Percentiles rank a stretch among this genome's conserved stretches.
phyloP scores from a whole-genome alignment of 2,888 invertebrate species.

The Hyposoter dolosus region DNA sequence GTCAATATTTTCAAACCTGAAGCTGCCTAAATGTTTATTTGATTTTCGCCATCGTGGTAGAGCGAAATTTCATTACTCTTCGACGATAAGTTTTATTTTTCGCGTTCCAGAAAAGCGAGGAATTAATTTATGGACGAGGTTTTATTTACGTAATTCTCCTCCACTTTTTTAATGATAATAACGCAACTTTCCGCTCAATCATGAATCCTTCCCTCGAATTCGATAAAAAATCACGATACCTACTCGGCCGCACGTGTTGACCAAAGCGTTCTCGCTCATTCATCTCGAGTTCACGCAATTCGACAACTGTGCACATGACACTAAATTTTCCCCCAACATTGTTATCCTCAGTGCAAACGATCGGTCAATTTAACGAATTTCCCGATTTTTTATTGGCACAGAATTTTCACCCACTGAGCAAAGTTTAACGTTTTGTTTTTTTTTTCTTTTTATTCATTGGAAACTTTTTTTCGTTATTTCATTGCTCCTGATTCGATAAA shows the following conservation, averaged over 20 bases:
- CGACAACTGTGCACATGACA: slow-evolving; percentile 23
- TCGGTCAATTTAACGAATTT: neutral
- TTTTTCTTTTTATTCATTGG: neutral
- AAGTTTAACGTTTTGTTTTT: neutral
- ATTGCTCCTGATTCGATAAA: neutral
- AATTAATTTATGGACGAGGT: slow-evolving; percentile 8
- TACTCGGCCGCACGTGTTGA: slow-evolving; percentile 48
- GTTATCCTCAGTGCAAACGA: neutral
- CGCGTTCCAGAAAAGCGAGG: neutral
- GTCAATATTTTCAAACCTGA: neutral
- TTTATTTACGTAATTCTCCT: neutral
- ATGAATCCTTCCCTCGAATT: slow-evolving; percentile 1
- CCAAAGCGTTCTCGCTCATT: slow-evolving; percentile 29
- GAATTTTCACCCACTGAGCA: neutral
- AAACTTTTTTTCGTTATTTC: neutral
- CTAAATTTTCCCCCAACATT: slow-evolving; percentile 7
- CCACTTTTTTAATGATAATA: slow-evolving; percentile 17
- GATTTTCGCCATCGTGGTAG: neutral
- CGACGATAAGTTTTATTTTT: neutral
- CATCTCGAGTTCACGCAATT: slow-evolving; percentile 21
- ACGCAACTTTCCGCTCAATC: slow-evolving; percentile 15
- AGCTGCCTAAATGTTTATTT: neutral
- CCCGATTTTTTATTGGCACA: neutral
- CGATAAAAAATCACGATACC: slow-evolving; percentile 44
- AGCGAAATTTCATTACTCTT: neutral